phyloP scores from a whole-genome alignment of 2,888 invertebrate genomes.

The Onthophagus sagittarius region DNA sequence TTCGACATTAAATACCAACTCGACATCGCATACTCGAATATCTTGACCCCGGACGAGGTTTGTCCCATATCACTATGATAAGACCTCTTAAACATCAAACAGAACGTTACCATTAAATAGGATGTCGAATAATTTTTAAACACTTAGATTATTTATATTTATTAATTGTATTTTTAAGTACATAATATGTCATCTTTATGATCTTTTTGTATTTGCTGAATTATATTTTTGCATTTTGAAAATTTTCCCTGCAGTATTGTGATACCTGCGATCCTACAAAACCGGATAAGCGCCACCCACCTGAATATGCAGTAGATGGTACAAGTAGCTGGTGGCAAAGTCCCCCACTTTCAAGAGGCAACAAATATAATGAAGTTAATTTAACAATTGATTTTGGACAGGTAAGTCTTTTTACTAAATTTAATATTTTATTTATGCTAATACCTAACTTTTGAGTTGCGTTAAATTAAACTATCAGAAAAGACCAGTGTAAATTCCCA shows the following conservation, averaged over 20 bases:
- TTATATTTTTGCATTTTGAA: not conserved
- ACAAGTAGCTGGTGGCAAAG: conserved; percentile 98
- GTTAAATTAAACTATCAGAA: not conserved
- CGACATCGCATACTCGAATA: not conserved
- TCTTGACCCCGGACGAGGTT: not conserved
- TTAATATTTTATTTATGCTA: too few species aligned
- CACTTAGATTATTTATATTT: not conserved
- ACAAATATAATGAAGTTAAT: conserved; percentile 96
- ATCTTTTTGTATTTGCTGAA: not conserved
- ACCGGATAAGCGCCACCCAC: conserved; percentile 78
- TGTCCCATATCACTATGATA: not conserved
- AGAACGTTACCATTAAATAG: not conserved
- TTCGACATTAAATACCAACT: not conserved
- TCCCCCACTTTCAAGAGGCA: conserved; percentile 94
- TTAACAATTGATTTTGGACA: conserved; percentile 96
- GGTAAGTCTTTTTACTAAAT: conserved; percentile 68
- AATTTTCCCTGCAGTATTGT: conserved; percentile 67
- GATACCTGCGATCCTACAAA: conserved; percentile 80
- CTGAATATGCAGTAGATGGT: conserved; percentile 93
- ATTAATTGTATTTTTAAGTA: not conserved
- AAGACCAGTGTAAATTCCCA: not conserved
- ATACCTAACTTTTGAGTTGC: too few species aligned
- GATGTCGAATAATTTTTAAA: not conserved
- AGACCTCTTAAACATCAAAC: not conserved
- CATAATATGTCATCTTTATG: too few species aligned